A percentile compares a stretch with the other conserved stretches of the same genome.
Evolutionary conservation across 1,140 invertebrate genomes (phyloP).

Genomic region (Drosophila truncata): DNA sequence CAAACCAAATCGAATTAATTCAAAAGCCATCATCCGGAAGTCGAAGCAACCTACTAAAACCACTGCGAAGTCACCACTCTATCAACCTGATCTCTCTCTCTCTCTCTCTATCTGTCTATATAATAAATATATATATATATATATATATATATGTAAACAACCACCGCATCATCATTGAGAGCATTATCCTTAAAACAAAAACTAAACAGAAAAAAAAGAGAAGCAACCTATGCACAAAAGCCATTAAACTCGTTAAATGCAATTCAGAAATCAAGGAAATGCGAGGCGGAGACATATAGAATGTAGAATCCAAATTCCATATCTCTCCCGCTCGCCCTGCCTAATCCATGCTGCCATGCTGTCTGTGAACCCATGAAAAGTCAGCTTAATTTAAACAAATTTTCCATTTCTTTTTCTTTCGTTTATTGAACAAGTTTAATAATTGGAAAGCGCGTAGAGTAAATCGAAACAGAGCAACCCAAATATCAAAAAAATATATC

Average conservation of each 20-base stretch:
- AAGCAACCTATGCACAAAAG: constrained; percentile 26
- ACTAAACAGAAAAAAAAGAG: constrained; percentile 15
- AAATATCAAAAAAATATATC: constrained; percentile 23
- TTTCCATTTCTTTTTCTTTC: constrained; percentile 83
- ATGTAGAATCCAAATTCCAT: constrained; percentile 1
- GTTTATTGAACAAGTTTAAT: constrained; percentile 78
- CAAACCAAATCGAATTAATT: constrained; percentile 48
- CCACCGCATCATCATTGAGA: constrained; percentile 60
- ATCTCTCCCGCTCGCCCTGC: constrained; percentile 19
- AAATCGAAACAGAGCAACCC: constrained; percentile 47
- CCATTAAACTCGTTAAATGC: constrained; percentile 29
- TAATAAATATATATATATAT: constrained; percentile 4
- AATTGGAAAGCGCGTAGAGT: constrained; percentile 72
- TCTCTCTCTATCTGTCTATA: constrained; percentile 26
- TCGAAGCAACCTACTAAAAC: constrained; percentile 57
- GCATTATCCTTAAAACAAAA: constrained; percentile 43
- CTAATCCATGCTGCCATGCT: constrained; percentile 17
- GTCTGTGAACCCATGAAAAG: constrained; percentile 34
- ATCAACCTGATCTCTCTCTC: constrained; percentile 40
- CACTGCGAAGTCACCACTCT: constrained; percentile 61
- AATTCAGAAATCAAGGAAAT: constrained; percentile 18
- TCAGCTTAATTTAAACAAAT: constrained; percentile 68
- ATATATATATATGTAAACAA: constrained; percentile 41
- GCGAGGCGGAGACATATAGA: constrained; percentile 16
- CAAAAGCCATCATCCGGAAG: constrained; percentile 47